A percentile compares a stretch with the other conserved stretches of the same genome.
These are phyloP conservation scores for Planiliza haematocheilus DNA, from an alignment of 2,113 vertebrate genomes.

Conservation along the genomic window DNA sequence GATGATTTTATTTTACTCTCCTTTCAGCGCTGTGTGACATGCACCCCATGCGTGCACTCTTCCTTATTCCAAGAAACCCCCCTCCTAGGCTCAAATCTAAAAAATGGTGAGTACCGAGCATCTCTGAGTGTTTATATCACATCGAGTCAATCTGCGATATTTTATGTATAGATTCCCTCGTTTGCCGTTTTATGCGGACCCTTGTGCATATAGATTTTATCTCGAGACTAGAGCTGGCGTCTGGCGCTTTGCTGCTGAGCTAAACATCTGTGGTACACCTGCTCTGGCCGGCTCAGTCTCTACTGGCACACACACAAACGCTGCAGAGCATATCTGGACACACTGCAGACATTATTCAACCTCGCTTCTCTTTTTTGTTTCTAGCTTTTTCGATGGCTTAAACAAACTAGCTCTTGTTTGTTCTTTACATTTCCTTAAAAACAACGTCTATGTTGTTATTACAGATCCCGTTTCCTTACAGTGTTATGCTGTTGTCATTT, in stretches of 20 bases:
- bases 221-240: neutral
- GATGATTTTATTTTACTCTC: neutral
- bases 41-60: slow-evolving; percentile 99
- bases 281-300: slow-evolving; percentile 41
- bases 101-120: slow-evolving; percentile 92
- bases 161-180: slow-evolving; percentile 18
- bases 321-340: neutral
- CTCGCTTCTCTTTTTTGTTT: neutral
- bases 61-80: slow-evolving; percentile 98
- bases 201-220: slow-evolving; percentile 8
- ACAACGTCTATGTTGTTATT: too few relatives aligned
- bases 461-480: neutral
- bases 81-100: slow-evolving; percentile 98
- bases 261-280: slow-evolving; percentile 71
- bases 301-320: slow-evolving; percentile 23
- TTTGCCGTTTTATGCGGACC: neutral
- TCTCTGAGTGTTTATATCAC: neutral
- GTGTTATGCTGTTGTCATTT: neutral
- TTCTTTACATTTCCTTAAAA: neutral
- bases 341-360: slow-evolving; percentile 24
- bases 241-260: slow-evolving; percentile 36
- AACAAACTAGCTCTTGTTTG: neutral
- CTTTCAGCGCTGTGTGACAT: slow-evolving; percentile 95
- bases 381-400: neutral
- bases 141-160: slow-evolving; percentile 1